Conservation (phyloP, 1,140 invertebrate genomes). For the Globodera ellingtonae region DNA sequence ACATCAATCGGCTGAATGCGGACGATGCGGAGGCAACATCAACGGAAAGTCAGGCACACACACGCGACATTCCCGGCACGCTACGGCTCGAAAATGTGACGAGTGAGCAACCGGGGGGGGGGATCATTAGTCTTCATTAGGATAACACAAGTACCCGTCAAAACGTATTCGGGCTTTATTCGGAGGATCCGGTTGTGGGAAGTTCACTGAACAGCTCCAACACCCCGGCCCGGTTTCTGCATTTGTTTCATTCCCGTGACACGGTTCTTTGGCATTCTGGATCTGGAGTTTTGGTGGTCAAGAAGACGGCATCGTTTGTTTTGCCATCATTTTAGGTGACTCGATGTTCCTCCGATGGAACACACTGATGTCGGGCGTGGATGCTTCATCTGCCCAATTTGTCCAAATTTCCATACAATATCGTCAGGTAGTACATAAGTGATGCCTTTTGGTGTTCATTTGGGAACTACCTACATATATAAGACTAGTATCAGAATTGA, state of each 20-base stretch:
- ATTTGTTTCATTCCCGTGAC: no score
- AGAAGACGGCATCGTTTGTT: no score
- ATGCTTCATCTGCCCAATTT: constrained; percentile 21
- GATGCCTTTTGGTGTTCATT: background rate
- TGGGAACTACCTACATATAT: background rate
- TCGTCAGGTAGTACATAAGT: constrained; percentile 39
- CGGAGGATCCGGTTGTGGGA: no score
- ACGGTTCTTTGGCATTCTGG: no score
- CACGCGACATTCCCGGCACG: constrained; percentile 60
- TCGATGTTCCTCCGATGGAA: constrained; percentile 57
- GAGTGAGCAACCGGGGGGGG: constrained; percentile 30
- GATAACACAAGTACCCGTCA: no score
- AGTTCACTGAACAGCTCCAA: no score
- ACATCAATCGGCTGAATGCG: constrained; percentile 56
- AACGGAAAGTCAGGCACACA: constrained; percentile 51
- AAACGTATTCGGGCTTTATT: no score
- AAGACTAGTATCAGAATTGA: no score
- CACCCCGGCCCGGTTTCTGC: no score
- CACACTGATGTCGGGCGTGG: constrained; percentile 32
- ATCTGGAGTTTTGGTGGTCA: no score
- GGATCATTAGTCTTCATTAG: no score
- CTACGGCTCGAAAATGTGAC: constrained; percentile 60
- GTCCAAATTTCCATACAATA: constrained; percentile 56
- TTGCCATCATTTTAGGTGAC: background rate
- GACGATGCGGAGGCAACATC: constrained; percentile 63